Conservation (phyloP, 2,888 invertebrate genomes). For the Dorcus parallelipipedus region DNA sequence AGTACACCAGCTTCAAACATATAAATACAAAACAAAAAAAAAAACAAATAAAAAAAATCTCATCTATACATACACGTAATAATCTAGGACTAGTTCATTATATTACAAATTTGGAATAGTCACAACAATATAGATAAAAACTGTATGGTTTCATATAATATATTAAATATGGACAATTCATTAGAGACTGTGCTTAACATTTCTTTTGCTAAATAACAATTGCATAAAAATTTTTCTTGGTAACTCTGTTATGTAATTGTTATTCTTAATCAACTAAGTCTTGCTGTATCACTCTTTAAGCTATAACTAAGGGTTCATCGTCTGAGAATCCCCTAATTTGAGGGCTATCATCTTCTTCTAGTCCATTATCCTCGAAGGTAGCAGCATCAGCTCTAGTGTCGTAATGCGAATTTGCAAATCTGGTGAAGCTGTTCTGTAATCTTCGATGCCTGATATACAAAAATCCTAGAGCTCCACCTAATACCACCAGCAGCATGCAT, state of each 20-base stretch:
- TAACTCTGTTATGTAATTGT: constrained; percentile 7
- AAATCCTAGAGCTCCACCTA: constrained; percentile 60
- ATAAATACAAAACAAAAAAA: constrained; percentile 7
- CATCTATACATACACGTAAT: constrained; percentile 10
- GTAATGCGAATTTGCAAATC: constrained; percentile 82
- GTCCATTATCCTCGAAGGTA: constrained; percentile 71
- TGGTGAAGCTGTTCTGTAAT: constrained; percentile 72
- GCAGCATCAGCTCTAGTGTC: constrained; percentile 84
- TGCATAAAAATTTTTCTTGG: constrained; percentile 15
- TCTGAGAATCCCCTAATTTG: constrained; percentile 90
- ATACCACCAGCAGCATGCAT: constrained; percentile 55
- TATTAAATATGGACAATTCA: constrained; percentile 16
- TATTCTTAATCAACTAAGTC: constrained; percentile 9
- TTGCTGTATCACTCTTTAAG: constrained; percentile 52
- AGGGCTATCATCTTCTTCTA: constrained; percentile 80
- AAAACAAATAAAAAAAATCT: constrained; percentile 7
- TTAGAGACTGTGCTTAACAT: constrained; percentile 4
- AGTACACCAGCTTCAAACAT: background rate
- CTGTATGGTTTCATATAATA: constrained; percentile 12
- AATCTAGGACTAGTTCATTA: constrained; percentile 17
- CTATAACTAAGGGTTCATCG: constrained; percentile 90
- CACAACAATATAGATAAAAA: constrained; percentile 16
- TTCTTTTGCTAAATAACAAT: constrained; percentile 4
- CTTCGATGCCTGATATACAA: constrained; percentile 64
- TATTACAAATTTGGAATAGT: constrained; percentile 18